Evolutionary conservation across 2,888 invertebrate species (phyloP).

Genomic region (Allolobophora icterica): DNA sequence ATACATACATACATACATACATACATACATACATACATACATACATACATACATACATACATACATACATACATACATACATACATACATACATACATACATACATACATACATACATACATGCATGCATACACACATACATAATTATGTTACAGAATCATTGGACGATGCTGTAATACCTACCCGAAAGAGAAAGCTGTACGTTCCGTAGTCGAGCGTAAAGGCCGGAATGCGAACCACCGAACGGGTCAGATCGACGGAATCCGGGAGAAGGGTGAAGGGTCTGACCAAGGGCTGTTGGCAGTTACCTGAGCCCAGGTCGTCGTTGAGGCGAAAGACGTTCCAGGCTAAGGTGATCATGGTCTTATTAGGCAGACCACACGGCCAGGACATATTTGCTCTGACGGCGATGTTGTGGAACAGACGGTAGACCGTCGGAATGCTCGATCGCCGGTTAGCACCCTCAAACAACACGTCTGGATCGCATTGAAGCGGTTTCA

Average conservation of each 20-base stretch:
- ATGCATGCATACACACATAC: too few species aligned
- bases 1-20: too few species aligned
- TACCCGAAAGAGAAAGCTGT: constrained; percentile 7
- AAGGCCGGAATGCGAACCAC: not conserved
- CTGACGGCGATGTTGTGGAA: constrained; percentile 11
- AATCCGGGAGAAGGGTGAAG: not conserved
- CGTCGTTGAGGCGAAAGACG: not conserved
- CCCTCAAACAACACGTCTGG: not conserved
- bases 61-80: too few species aligned
- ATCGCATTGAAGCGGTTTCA: not conserved
- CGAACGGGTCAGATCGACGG: not conserved
- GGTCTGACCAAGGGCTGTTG: not conserved
- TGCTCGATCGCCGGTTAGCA: not conserved
- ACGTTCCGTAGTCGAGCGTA: not conserved
- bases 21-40: too few species aligned
- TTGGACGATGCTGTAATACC: not conserved
- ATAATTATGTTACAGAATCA: too few species aligned
- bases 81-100: too few species aligned
- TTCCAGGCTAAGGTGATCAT: not conserved
- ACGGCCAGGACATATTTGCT: not conserved
- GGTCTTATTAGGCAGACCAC: not conserved
- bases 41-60: too few species aligned
- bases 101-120: too few species aligned
- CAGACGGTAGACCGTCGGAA: not conserved
- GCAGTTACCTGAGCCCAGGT: not conserved